Evolutionary conservation across 2,113 vertebrate genomes (phyloP).

Genomic region (Tupaia tana): DNA sequence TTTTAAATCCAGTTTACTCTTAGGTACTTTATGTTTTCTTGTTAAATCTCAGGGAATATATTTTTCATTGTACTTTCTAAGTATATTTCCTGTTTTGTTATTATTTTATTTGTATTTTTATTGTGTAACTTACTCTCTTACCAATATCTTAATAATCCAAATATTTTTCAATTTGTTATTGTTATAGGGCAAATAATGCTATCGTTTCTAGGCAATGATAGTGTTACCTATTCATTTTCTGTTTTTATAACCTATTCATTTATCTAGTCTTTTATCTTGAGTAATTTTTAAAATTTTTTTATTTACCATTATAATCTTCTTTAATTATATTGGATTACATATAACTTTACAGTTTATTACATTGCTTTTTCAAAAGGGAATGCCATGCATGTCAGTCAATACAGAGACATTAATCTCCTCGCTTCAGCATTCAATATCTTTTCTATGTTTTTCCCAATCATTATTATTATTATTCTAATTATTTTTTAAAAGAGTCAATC

Average conservation of each 20-base stretch:
- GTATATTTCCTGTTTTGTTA: not conserved
- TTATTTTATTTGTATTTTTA: constrained; percentile 8
- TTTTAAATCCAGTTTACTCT: not conserved
- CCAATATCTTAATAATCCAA: constrained; percentile 29
- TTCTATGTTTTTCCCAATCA: too few relatives aligned
- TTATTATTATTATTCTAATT: too few relatives aligned
- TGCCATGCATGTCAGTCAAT: too few relatives aligned
- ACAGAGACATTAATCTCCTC: too few relatives aligned
- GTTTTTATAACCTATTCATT: constrained; percentile 7
- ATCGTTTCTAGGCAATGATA: not conserved
- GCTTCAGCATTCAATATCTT: too few relatives aligned
- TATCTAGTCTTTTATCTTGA: not conserved
- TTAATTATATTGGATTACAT: too few relatives aligned
- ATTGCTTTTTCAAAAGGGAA: too few relatives aligned
- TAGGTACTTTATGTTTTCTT: constrained; percentile 15
- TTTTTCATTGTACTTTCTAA: constrained; percentile 10
- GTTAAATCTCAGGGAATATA: constrained; percentile 6
- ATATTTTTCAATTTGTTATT: not conserved
- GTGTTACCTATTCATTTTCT: not conserved
- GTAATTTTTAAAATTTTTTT: too few relatives aligned
- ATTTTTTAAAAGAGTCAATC: too few relatives aligned
- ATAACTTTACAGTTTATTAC: too few relatives aligned
- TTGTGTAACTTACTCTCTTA: not conserved
- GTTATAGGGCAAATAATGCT: not conserved
- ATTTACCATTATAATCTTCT: too few relatives aligned